Percentiles rank a stretch among this genome's conserved stretches.
These are phyloP conservation scores for Alloplasta piceator DNA, from an alignment of 2,888 invertebrate genomes.

Conservation along the genomic window DNA sequence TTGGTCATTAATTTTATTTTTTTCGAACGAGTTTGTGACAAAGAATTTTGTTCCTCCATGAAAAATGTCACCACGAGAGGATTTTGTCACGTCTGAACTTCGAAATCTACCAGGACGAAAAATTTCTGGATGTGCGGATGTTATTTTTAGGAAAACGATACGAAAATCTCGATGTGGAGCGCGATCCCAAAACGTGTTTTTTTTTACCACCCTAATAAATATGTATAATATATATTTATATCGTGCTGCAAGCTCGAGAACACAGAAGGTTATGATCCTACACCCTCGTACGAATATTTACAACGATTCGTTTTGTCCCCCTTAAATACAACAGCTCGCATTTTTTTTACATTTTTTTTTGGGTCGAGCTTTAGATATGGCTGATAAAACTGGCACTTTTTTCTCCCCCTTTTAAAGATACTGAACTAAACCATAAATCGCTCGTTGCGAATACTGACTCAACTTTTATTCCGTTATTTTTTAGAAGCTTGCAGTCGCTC, in stretches of 20 bases:
- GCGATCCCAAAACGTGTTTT: no score
- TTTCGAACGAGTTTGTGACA: no score
- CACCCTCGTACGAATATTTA: conserved; percentile 26
- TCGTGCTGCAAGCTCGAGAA: conserved; percentile 48
- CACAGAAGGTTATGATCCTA: background rate
- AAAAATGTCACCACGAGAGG: no score
- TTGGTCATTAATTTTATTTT: no score
- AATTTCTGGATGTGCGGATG: no score
- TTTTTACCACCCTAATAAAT: no score
- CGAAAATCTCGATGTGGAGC: no score
- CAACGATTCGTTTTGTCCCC: conserved; percentile 7
- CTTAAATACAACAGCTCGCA: background rate
- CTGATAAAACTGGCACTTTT: conserved; percentile 48
- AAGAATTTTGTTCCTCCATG: no score
- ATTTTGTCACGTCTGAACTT: no score
- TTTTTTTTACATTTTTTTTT: background rate
- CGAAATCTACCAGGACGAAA: no score
- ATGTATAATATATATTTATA: no score
- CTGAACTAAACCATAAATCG: conserved; percentile 31
- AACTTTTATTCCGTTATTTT: conserved; percentile 3
- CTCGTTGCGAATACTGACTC: conserved; percentile 56
- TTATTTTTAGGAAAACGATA: no score
- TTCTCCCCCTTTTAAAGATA: conserved; percentile 13
- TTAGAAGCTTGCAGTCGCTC: background rate
- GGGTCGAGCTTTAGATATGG: conserved; percentile 39